Base-by-base conservation (phyloP, 1,140 invertebrate species). In the Bacillus rossius region DNA sequence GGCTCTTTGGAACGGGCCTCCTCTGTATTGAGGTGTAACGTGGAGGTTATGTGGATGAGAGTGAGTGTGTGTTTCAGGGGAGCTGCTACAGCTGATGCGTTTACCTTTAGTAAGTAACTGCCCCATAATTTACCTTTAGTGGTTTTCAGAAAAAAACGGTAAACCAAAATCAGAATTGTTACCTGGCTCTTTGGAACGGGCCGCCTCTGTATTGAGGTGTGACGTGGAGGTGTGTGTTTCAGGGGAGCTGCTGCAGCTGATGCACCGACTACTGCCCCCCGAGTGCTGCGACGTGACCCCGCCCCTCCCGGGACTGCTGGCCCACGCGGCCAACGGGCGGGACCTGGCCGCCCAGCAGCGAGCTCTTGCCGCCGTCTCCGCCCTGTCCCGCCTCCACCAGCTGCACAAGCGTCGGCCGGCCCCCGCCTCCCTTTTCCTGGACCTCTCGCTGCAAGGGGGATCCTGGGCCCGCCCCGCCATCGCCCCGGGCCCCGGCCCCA, bases 181-280 rank as follows among this genome's bases (percentile, higher is more conserved):
- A n/a, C n/a, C n/a, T n/a, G n/a, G n/a, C n/a, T n/a, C n/a, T n/a
- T n/a, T n/a, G n/a, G n/a, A n/a, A n/a, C n/a, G n/a, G n/a, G n/a
- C n/a, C n/a, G n/a, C n/a, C n/a, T n/a, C n/a, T n/a, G n/a, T n/a
- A n/a, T n/a, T n/a, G n/a, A n/a, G n/a, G n/a, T n/a, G n/a, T n/a
- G n/a, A n/a, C n/a, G n/a, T n/a, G n/a, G n/a, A 25, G 57, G 61
- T 59, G 49, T 61, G 42, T 54, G 61, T 67, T 67, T 34, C 50
- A 79, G 84, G 88, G 40, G 90, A 94, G 73, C 76, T 97, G 29
- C 72, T 96, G 53, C 89, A 95, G 73, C 77, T 96, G 65, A 86
- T 92, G 64, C 89, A 93, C 69, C 80, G 84, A 16, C 80, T 92
- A 38, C 74, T 96, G 60, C 93, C 94, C 26, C 80, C 88, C 8